Base-by-base conservation (phyloP, 92 coral and sea anemone species). In the Montipora capitata region DNA sequence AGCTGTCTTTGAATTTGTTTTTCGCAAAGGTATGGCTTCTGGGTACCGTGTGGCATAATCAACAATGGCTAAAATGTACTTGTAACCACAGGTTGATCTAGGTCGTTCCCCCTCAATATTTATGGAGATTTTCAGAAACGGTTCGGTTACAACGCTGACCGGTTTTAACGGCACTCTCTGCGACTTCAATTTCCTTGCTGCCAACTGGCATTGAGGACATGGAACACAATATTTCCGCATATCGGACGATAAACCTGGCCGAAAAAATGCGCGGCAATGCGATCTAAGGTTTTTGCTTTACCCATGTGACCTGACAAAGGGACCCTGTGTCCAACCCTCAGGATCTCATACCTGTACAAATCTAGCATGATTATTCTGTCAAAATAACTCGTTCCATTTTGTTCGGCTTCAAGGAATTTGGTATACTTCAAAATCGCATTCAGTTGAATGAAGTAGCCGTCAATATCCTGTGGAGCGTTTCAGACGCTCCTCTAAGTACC, bases 301-400 rank as follows among this genome's bases (percentile, higher is more conserved):
- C 89, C 95, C 77, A 92, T 80, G 57, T 87, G 95, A 57, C 95
- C 95, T 3, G 89, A 76, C 49, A 78, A 63, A 8, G 95, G 95
- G 16, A 82, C 82, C n/a, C 81, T 74, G 77, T 91, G 94, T 40
- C 80, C 78, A 39, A 91, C 69, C 27, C 87, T 38, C 35, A 91
- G 52, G 73, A 91, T 81, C 56, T 91, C 91, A 17, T 65, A 63
- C 13, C 94, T 81, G 59, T 80, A 74, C 0, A 87, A 87, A 44
- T 86, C 87, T 15, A 86, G 91, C 3, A 81, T 89, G 35, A 86
- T 82, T 14, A 67, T 81, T 4, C 76, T 48, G 45, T 67, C 86
- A 49, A 81, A 63, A 82, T 49, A 84, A 74, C 73, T 87, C 14
- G 42, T 68, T 13, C 91, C 87, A 58, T 80, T 81, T 13, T 54